Conservation (phyloP, 2,888 invertebrate species). For the Scaptomyza reducta region DNA sequence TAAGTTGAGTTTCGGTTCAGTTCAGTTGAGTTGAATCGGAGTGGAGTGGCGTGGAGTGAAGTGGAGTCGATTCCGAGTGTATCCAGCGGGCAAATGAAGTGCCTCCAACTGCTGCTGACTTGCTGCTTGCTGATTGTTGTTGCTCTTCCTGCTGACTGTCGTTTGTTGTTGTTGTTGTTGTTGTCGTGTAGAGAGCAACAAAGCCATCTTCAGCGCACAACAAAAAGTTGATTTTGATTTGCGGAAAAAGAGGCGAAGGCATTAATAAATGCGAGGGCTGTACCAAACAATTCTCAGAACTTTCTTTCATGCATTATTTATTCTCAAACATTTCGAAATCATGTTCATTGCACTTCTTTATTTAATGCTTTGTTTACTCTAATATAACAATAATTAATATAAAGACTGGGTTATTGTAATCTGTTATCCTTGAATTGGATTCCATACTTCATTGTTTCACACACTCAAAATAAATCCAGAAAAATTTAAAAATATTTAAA, state of each 20-base stretch:
- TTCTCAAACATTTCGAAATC: no score
- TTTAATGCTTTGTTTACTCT: no score
- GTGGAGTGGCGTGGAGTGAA: constrained; percentile 22
- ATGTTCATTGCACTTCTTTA: no score
- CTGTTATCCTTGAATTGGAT: no score
- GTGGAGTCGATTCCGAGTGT: constrained; percentile 29
- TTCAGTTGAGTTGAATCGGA: constrained; percentile 10
- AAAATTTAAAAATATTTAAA: no score
- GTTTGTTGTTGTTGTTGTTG: constrained; percentile 13
- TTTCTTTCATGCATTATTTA: background rate
- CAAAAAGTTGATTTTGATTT: constrained; percentile 68
- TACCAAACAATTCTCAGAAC: background rate
- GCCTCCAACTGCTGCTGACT: constrained; percentile 57
- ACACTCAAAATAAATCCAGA: no score
- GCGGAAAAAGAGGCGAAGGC: constrained; percentile 42
- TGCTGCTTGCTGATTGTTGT: constrained; percentile 27
- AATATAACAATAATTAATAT: no score
- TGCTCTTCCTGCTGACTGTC: constrained; percentile 1
- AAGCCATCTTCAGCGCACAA: constrained; percentile 40
- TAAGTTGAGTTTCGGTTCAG: constrained; percentile 30
- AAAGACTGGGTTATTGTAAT: no score
- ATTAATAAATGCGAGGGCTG: constrained; percentile 50
- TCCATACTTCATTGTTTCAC: no score
- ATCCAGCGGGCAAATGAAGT: constrained; percentile 61
- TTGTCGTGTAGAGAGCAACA: constrained; percentile 25